Evolutionary conservation across 2,113 vertebrate species (phyloP), one percentile per base, ranked within the genome.

Genomic region (Erythrolamprus reginae): DNA sequence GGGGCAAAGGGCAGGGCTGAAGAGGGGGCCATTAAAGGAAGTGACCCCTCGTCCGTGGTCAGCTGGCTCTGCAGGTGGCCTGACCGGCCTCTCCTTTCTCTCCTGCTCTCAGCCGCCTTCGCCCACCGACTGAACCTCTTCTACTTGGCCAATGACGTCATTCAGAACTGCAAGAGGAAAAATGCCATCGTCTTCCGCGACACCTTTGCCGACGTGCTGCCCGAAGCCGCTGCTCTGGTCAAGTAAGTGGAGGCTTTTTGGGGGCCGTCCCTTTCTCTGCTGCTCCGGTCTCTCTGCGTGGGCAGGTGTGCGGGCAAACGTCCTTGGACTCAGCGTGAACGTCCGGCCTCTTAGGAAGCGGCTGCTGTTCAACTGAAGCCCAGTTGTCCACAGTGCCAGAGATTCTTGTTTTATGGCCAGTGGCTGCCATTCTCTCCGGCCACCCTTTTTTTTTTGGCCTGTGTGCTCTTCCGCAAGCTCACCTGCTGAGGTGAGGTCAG

Each of bases 101-200:
- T 94, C 89, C 92, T 53, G 88, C 93, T 17, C 58, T 85, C 90
- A 99, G 99, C 99, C 93, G 98, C 98, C 83, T 98, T 98, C 95
- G 97, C 97, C 88, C 99, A 99, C 91, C 98, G 99, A 10, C 96
- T 99, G 95, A 99, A 99, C 96, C 98, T 99, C 42, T 99, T 99
- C 94, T 99, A 98, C 96, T 93, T 99, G 92, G 99, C 99, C 94
- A 99, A 99, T 0, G 99, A 99, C 48, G 98, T 99, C 93, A 99
- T 99, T 90, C 99, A 99, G 96, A 99, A 99, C 96, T 99, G 99
- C 97, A 99, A 99, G 93, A 98, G 99, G 87, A 99, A 98, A 94
- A 99, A 99, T 0, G 99, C 99, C 1, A 98, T 99, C 1, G 97
- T 98, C n/a, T 99, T 98, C 89, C 98, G 99, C 0, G 96, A 98